phyloP scores from a whole-genome alignment of 2,888 invertebrate genomes.

The Ophioninae sp. region DNA sequence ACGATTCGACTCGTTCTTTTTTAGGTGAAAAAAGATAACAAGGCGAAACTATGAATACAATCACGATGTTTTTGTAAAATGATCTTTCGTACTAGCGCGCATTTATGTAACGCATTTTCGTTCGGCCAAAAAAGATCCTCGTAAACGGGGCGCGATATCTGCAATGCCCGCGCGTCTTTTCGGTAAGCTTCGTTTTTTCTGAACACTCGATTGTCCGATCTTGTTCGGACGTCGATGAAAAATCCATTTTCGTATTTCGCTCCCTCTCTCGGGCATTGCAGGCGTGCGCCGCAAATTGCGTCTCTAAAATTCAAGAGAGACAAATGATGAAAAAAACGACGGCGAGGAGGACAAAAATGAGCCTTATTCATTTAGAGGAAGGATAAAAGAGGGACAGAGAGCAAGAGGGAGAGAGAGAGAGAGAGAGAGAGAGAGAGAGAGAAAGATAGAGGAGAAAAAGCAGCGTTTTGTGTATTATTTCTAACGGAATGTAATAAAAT shows the following conservation, averaged over 20 bases:
- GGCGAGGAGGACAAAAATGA: constrained; percentile 29
- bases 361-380: constrained; percentile 44
- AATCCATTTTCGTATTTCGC: no score
- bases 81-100: constrained; percentile 41
- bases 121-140: constrained; percentile 19
- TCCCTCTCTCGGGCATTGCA: no score
- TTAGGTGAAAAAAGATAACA: constrained; percentile 19
- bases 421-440: constrained; percentile 67
- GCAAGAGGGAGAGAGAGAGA: constrained; percentile 64
- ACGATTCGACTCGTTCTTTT: constrained; percentile 30
- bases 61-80: constrained; percentile 55
- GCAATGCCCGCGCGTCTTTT: neutral
- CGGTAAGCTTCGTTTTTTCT: no score
- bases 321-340: constrained; percentile 23
- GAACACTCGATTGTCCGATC: no score
- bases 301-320: constrained; percentile 35
- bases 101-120: constrained; percentile 59
- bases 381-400: constrained; percentile 61
- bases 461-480: constrained; percentile 79
- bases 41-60: constrained; percentile 50
- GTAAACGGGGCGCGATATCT: constrained; percentile 23
- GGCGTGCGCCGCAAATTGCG: constrained; percentile 19
- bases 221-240: no score
- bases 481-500: constrained; percentile 79
- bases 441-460: constrained; percentile 67